A percentile compares a stretch with the other conserved stretches of the same genome.
Conservation (phyloP, 1,140 invertebrate species). For the Drosophila virilis region DNA sequence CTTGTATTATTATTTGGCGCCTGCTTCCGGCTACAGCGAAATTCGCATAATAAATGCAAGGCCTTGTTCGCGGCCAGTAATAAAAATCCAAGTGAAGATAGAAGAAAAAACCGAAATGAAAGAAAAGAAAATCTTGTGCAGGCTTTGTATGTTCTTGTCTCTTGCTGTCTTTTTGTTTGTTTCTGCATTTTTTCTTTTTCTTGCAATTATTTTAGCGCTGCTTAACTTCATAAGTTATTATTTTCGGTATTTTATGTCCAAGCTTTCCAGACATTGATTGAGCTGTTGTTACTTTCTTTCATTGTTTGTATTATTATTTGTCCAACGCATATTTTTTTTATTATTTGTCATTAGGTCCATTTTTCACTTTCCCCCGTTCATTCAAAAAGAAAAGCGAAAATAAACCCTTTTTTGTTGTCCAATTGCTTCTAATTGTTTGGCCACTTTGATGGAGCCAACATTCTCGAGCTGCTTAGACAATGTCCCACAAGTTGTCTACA, state of each 20-base stretch:
- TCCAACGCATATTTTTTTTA: constrained; percentile 11
- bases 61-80: not conserved
- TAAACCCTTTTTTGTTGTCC: constrained; percentile 36
- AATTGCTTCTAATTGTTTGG: constrained; percentile 67
- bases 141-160: constrained; percentile 18
- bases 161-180: constrained; percentile 1
- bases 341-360: constrained; percentile 17
- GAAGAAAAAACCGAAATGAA: not conserved
- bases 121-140: constrained; percentile 19
- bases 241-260: constrained; percentile 54
- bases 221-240: constrained; percentile 76
- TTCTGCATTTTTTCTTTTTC: not conserved
- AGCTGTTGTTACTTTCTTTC: constrained; percentile 63
- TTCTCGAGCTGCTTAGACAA: constrained; percentile 46
- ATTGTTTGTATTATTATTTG: constrained; percentile 17
- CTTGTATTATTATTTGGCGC: constrained; percentile 47
- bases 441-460: constrained; percentile 47
- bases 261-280: constrained; percentile 69
- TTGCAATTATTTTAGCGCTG: constrained; percentile 51
- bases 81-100: constrained; percentile 1
- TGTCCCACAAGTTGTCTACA: constrained; percentile 27
- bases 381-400: not conserved
- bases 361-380: not conserved
- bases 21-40: constrained; percentile 14
- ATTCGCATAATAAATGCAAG: constrained; percentile 31